Evolutionary conservation across 2,888 invertebrate species (phyloP).

Genomic region (Zaprionus lineosus): DNA sequence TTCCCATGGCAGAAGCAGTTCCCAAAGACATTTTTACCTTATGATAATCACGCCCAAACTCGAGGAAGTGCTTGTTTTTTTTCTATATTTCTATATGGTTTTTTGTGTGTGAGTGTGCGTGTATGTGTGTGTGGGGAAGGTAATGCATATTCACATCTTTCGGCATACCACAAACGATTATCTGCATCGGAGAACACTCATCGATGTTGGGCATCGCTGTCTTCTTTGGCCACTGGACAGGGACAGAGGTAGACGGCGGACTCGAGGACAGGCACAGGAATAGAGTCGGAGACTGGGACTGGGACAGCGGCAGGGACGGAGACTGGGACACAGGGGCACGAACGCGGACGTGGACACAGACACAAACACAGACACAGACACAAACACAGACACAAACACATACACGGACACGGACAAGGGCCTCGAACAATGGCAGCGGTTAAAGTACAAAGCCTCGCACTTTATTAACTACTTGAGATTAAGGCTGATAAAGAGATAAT

Average conservation of each 20-base stretch:
- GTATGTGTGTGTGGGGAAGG: not conserved
- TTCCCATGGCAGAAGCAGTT: too few relatives aligned
- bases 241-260: too few relatives aligned
- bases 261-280: too few relatives aligned
- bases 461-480: slow-evolving; percentile 83
- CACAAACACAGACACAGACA: too few relatives aligned
- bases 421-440: slow-evolving; percentile 75
- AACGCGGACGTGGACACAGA: too few relatives aligned
- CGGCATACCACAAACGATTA: slow-evolving; percentile 79
- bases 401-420: slow-evolving; percentile 30
- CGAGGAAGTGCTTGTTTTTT: slow-evolving; percentile 2
- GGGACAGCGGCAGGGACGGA: too few relatives aligned
- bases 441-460: slow-evolving; percentile 81
- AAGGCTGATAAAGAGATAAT: slow-evolving; percentile 82
- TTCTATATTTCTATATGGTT: not conserved
- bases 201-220: slow-evolving; percentile 44
- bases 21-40: too few relatives aligned
- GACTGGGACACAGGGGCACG: not conserved
- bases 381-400: too few relatives aligned
- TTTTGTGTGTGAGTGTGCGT: not conserved
- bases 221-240: slow-evolving; percentile 43
- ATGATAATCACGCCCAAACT: slow-evolving; percentile 57
- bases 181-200: slow-evolving; percentile 72
- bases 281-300: too few relatives aligned
- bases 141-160: slow-evolving; percentile 54